Base-by-base conservation (phyloP, 2,888 invertebrate species). In the Volucella zonaria region DNA sequence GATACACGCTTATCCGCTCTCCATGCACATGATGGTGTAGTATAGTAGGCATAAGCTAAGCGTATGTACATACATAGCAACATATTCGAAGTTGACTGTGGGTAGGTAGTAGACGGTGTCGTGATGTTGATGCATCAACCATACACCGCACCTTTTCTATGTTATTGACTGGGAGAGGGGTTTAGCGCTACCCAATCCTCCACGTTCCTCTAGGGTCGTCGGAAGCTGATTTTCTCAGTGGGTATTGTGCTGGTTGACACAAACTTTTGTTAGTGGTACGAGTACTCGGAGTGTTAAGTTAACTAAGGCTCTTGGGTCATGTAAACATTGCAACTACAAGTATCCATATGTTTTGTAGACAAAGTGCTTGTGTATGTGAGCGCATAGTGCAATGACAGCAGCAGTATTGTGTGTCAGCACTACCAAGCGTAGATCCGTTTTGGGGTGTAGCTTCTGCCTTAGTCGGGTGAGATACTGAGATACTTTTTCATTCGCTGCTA, bases 341-440 rank as follows among this genome's bases (percentile, higher is more conserved):
- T 31, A 6, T 31, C 1, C 3, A 0, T 23, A 0, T 3, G 3
- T n/a, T n/a, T 1, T 18, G 18, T 31, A 31, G 31, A 31, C 6
- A 31, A 31, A 31, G 12, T 6, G 54, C 42, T 70, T 67, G 82
- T 67, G 47, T 67, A 31, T 31, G 31, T 31, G 31, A 31, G 31
- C 31, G 56, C 56, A 64, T 42, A 70, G 66, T 75, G 75, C 75
- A 83, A 47, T 80, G 75, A 76, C 83, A 75, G 54, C 12, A 14
- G 43, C 12, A n/a, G 47, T 70, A 52, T 74, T 75, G 70, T 83
- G 45, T 75, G 61, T 71, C 80, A 66, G 77, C 49, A 83, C 80
- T 61, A 43, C 83, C 80, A 76, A 83, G 83, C 83, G 83, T 80
- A 83, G 66, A 83, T 83, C 83, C 83, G 83, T 71, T 83, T 74